phyloP scores from a whole-genome alignment of 2,888 invertebrate genomes.

The Perizoma flavofasciatum region DNA sequence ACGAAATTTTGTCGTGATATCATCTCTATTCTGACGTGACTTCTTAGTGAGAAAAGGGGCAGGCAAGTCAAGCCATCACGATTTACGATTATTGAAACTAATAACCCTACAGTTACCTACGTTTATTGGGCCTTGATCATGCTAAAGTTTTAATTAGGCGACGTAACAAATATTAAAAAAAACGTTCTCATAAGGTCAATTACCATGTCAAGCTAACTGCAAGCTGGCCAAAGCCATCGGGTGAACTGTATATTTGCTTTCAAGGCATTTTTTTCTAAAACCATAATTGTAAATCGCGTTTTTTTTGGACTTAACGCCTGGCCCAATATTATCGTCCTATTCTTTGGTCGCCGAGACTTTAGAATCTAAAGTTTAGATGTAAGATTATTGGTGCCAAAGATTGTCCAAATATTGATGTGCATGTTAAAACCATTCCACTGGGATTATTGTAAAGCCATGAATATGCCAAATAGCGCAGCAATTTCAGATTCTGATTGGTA shows the following conservation, averaged over 20 bases:
- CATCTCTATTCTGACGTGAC: no score
- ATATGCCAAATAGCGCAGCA: constrained; percentile 68
- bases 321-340: constrained; percentile 50
- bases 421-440: constrained; percentile 73
- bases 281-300: constrained; percentile 2
- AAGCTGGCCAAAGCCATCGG: neutral
- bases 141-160: no score
- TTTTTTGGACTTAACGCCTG: constrained; percentile 3
- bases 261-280: neutral
- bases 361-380: constrained; percentile 46
- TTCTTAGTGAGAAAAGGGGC: no score
- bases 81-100: neutral
- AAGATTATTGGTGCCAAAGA: constrained; percentile 81
- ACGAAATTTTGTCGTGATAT: no score
- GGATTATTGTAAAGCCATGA: constrained; percentile 58
- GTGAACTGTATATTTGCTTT: neutral
- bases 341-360: constrained; percentile 70
- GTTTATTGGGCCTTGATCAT: no score
- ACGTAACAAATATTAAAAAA: no score
- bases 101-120: no score
- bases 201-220: no score
- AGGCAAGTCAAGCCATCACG: neutral
- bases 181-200: no score
- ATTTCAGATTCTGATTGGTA: constrained; percentile 40
- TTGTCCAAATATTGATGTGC: constrained; percentile 74